Evolutionary conservation across 1,140 invertebrate genomes (phyloP), one percentile per base, ranked within the genome.

Genomic region (Penaeus japonicus): DNA sequence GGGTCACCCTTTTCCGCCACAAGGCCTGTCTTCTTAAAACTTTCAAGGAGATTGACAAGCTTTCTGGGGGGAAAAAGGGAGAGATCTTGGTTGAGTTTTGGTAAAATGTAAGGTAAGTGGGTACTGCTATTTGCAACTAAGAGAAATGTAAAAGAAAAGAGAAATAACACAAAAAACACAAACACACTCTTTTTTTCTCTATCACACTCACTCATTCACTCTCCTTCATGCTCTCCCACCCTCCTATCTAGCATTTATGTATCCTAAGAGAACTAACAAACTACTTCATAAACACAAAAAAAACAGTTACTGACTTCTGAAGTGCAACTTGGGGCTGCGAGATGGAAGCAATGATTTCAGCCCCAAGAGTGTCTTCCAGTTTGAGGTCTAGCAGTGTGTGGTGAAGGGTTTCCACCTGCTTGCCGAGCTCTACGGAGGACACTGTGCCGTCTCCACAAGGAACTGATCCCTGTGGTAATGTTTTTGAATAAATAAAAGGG

Each of bases 251-350:
- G n/a, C 7, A 39, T 47, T 0, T 47, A 47, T 47, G 15, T 47
- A 47, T 1, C 47, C 47, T 47, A 1, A 10, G 39, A 47, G 12
- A 47, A 47, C 12, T 47, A 47, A n/a, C 2, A 47, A 12, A 47
- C 30, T 82, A 79, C 73, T 32, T 53, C 57, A 59, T 88, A 87
- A 90, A 79, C 35, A 35, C 20, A 70, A 62, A 10, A 24, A 59
- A 30, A 39, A 82, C 17, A 59, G 4, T 77, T 35, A 89, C 91
- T 92, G 92, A 95, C 95, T 94, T 94, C 32, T 94, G 92, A 87
- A 95, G 92, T 35, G 93, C 92, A 59, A 94, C 94, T 91, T 95
- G 94, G 27, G 94, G 94, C 92, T 95, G 94, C 75, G 93, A 92
- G 54, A 95, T 93, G 90, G 93, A 93, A 4, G 93, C 92, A n/a